phyloP scores from a whole-genome alignment of 2,888 invertebrate genomes.

The Copidosoma aretas region DNA sequence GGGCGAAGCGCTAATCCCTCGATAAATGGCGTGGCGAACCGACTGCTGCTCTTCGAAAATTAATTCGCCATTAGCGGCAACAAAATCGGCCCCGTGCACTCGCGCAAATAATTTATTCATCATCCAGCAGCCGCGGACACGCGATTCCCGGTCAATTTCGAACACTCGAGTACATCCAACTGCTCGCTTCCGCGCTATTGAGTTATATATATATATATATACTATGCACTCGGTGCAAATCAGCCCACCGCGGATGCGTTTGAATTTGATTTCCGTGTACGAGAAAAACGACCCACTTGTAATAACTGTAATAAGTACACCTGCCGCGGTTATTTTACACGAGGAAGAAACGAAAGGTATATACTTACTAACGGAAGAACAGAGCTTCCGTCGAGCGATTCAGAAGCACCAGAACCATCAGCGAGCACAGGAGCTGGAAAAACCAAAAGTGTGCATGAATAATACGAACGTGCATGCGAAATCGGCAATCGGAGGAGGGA shows the following conservation, averaged over 20 bases:
- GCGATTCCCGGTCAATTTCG: slow-evolving; percentile 48
- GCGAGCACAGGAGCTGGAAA: slow-evolving; percentile 45
- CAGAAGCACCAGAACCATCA: slow-evolving; percentile 39
- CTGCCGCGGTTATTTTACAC: no score
- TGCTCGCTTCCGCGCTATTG: no score
- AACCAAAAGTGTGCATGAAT: no score
- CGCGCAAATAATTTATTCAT: slow-evolving; percentile 46
- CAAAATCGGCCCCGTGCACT: slow-evolving; percentile 41
- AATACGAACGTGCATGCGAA: no score
- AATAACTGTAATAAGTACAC: no score
- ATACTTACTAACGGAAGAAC: slow-evolving; percentile 51
- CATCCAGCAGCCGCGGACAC: slow-evolving; percentile 43
- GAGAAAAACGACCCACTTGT: no score
- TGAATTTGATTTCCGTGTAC: no score
- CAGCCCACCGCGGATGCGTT: no score
- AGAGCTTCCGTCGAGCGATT: slow-evolving; percentile 42
- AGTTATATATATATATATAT: no score
- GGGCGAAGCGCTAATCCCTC: slow-evolving; percentile 41
- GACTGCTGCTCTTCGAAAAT: slow-evolving; percentile 46
- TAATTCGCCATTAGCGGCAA: slow-evolving; percentile 50
- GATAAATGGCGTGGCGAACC: slow-evolving; percentile 47
- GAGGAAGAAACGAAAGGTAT: background rate
- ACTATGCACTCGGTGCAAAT: no score
- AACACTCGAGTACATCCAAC: slow-evolving; percentile 8
- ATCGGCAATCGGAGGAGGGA: no score